A percentile compares a stretch with the other conserved stretches of the same genome.
Evolutionary conservation across 2,113 vertebrate species (phyloP).

Genomic region (Hypanus sabinus): DNA sequence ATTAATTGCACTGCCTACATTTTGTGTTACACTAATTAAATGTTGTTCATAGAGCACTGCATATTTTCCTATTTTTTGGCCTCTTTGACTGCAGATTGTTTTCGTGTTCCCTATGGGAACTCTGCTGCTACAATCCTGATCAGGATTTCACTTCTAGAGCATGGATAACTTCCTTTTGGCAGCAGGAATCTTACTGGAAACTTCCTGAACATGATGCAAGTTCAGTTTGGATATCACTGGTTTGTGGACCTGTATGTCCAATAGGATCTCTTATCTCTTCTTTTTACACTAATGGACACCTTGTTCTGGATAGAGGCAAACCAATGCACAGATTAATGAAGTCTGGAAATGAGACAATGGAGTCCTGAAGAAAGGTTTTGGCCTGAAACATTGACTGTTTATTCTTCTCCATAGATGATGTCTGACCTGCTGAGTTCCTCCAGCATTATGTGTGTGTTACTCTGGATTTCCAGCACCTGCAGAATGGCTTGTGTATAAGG

Average conservation of each 20-base stretch:
- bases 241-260: background rate
- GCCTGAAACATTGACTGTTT: too few species aligned
- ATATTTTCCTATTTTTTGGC: background rate
- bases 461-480: too few species aligned
- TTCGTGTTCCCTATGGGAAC: background rate
- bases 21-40: background rate
- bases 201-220: background rate
- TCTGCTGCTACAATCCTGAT: background rate
- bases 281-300: background rate
- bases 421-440: too few species aligned
- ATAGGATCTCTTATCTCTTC: background rate
- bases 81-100: background rate
- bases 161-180: background rate
- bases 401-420: too few species aligned
- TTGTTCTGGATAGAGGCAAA: background rate
- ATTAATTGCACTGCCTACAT: background rate
- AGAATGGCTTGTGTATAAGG: too few species aligned
- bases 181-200: background rate
- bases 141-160: background rate
- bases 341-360: background rate
- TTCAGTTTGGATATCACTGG: background rate
- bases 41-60: background rate
- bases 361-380: too few species aligned
- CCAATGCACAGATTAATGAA: background rate
- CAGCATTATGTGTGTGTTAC: too few species aligned